A percentile compares a stretch with the other conserved stretches of the same genome.
Conservation (phyloP, 2,113 vertebrate species). For the Sula dactylatra region DNA sequence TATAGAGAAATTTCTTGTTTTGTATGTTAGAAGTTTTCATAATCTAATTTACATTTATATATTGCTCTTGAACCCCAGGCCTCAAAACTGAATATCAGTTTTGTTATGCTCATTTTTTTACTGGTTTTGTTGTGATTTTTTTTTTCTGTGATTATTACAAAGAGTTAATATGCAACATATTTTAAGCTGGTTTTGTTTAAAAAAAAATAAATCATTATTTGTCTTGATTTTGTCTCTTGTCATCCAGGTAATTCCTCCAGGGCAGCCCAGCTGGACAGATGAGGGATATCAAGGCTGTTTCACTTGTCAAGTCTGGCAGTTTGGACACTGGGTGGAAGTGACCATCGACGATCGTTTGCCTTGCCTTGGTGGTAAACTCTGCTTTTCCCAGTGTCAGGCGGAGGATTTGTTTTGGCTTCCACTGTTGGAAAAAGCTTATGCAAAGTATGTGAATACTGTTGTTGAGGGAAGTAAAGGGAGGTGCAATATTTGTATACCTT, state of each 20-base stretch:
- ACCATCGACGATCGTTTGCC: constrained; percentile 89
- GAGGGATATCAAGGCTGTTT: constrained; percentile 84
- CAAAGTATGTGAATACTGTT: constrained; percentile 81
- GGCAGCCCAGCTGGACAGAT: constrained; percentile 86
- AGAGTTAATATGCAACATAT: neutral
- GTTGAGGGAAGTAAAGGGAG: neutral
- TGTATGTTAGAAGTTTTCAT: neutral
- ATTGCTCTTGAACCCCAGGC: neutral
- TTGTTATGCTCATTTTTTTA: neutral
- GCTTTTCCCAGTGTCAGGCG: constrained; percentile 90
- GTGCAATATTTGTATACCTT: neutral
- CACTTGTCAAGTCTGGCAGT: constrained; percentile 85
- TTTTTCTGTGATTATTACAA: neutral
- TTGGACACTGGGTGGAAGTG: constrained; percentile 89
- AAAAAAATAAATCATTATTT: neutral
- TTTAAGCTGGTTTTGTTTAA: neutral
- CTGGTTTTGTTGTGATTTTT: neutral
- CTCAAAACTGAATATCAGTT: neutral
- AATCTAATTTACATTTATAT: neutral
- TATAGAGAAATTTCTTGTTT: constrained; percentile 15
- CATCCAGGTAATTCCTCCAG: constrained; percentile 84
- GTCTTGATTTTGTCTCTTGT: neutral
- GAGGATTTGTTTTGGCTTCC: constrained; percentile 91
- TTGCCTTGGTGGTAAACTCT: constrained; percentile 86
- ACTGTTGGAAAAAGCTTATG: constrained; percentile 94